Percentiles rank a stretch among this genome's conserved stretches.
phyloP scores from a whole-genome alignment of 2,113 vertebrate genomes.

The Coptodon rendalli region DNA sequence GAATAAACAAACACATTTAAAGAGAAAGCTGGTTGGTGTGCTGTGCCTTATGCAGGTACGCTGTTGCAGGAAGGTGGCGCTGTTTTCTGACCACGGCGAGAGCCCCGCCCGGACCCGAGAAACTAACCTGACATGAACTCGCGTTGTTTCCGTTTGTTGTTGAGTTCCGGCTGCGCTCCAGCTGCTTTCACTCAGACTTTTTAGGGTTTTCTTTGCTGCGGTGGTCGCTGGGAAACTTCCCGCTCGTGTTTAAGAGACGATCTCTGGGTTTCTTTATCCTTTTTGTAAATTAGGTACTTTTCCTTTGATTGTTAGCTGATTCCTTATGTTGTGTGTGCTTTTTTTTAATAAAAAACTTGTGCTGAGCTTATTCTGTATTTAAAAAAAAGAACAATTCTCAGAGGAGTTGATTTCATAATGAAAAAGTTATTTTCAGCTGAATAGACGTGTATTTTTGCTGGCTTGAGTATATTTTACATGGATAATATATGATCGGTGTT shows the following conservation, averaged over 20 bases:
- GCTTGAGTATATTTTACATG: slow-evolving; percentile 66
- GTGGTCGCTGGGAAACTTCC: neutral
- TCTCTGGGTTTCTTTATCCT: neutral
- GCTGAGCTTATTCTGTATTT: slow-evolving; percentile 3
- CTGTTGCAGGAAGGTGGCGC: neutral
- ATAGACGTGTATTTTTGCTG: slow-evolving; percentile 64
- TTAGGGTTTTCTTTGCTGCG: neutral
- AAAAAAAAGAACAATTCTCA: neutral
- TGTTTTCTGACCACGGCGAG: neutral
- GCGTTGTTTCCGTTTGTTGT: neutral
- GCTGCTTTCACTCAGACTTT: neutral
- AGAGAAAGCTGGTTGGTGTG: neutral
- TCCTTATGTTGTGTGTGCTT: neutral
- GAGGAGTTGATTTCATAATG: slow-evolving; percentile 35
- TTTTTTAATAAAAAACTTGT: neutral
- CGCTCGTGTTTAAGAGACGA: neutral
- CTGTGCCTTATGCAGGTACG: slow-evolving; percentile 56
- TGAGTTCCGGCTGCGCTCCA: neutral
- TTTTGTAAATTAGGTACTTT: slow-evolving; percentile 21
- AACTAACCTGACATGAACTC: slow-evolving; percentile 3
- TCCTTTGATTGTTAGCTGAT: slow-evolving; percentile 1
- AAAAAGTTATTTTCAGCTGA: slow-evolving; percentile 55
- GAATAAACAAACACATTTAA: neutral
- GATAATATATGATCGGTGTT: slow-evolving; percentile 57
- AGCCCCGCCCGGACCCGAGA: neutral